Evolutionary conservation across 2,113 vertebrate species (phyloP).

Genomic region (Rhinoptilus africanus): DNA sequence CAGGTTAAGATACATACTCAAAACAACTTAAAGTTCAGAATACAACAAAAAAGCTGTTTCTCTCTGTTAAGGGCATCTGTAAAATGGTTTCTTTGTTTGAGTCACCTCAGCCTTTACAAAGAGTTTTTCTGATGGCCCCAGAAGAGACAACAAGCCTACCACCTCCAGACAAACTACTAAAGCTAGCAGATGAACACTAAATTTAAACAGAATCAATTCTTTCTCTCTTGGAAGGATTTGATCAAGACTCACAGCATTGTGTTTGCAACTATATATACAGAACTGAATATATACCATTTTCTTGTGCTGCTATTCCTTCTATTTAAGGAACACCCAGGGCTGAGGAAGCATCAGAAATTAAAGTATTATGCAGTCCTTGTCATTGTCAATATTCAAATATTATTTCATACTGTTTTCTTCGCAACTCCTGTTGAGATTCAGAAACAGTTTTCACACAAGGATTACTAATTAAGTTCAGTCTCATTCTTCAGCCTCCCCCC

Average conservation of each 20-base stretch:
- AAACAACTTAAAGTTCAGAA: not conserved
- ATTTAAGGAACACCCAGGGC: not conserved
- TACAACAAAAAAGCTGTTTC: not conserved
- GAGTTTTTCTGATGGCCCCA: not conserved
- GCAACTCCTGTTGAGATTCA: not conserved
- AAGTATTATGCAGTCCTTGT: not conserved
- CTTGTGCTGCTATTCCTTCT: not conserved
- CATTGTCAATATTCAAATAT: not conserved
- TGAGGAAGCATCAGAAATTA: not conserved
- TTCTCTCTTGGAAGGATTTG: not conserved
- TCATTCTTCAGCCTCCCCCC: not conserved
- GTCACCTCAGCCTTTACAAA: not conserved
- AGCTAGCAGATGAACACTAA: not conserved
- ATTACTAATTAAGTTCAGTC: not conserved
- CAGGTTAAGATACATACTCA: not conserved
- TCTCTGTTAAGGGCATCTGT: not conserved
- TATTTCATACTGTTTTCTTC: not conserved
- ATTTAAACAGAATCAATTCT: not conserved
- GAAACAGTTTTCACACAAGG: not conserved
- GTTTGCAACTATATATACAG: not conserved
- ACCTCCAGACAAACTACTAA: not conserved
- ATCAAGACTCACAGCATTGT: not conserved
- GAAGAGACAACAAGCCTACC: not conserved
- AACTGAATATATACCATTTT: not conserved
- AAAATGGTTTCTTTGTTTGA: not conserved